Base-by-base conservation (phyloP, 2,113 vertebrate species). In the Passer montanus region DNA sequence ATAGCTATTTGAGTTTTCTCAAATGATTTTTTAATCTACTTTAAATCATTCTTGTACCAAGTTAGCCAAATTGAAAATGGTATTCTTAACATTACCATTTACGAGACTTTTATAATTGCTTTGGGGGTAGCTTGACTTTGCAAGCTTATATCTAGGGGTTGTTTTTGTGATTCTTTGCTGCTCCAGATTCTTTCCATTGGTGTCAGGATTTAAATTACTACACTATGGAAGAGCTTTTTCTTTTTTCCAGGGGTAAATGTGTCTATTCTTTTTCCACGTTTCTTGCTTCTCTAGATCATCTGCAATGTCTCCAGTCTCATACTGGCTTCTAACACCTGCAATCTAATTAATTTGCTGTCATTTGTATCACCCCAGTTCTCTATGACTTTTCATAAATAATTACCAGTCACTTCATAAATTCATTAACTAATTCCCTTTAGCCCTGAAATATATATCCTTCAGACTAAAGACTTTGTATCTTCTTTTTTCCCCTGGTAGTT, bases 281-380 rank as follows among this genome's bases (percentile, higher is more conserved):
- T 79, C 78, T 89, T 72, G 23, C 47, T 92, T 87, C 87, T 95
- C 19, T 94, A 58, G 82, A 93, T 91, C 63, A 90, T 95, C 82
- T 95, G 59, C 85, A 95, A 67, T 46, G 73, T 95, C 68, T 96
- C 88, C 68, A 70, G 70, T 81, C 83, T 94, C 88, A 70, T 90
- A 88, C 79, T 77, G 82, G 83, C 91, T 91, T 94, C 72, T 30
- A 91, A 50, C 91, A 97, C 91, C 93, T 96, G 93, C 84, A 94
- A 90, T 97, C 78, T 96, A 96, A 96, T 97, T 96, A 97, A 97
- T 96, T 96, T 95, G 78, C 91, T 95, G 94, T 97, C 94, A 95
- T 95, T 95, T 95, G 90, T 94, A 89, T 95, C 95, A 93, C 78
- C 74, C 35, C 59, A 63, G 67, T 94, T 95, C 90, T 94, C 75